Percentiles rank a stretch among this genome's conserved stretches.
Conservation (phyloP, 2,113 vertebrate species). For the Nettapus auritus region DNA sequence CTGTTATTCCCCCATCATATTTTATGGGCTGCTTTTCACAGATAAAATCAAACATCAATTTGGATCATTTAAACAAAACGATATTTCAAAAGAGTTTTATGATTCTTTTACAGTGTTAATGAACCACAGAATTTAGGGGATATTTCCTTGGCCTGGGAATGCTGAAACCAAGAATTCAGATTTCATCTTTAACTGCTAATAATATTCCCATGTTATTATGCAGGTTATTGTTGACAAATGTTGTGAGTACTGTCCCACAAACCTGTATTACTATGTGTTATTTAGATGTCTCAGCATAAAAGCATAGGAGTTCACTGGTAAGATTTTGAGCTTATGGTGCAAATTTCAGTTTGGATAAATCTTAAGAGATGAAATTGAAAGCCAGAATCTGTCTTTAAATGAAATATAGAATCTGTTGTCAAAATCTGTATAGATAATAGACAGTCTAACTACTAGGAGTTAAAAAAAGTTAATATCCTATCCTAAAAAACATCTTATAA, state of each 20-base stretch:
- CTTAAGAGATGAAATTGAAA: not conserved
- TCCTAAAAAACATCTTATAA: not conserved
- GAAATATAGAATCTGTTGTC: not conserved
- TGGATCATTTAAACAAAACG: not conserved
- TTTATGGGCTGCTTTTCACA: not conserved
- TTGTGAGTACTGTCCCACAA: not conserved
- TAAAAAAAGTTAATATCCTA: not conserved
- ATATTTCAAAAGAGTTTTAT: not conserved
- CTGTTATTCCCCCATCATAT: not conserved
- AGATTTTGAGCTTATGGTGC: not conserved
- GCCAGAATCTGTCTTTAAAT: not conserved
- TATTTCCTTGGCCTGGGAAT: not conserved
- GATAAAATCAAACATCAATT: not conserved
- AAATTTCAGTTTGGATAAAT: not conserved
- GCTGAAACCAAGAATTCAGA: not conserved
- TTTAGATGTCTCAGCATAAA: not conserved
- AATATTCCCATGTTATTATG: not conserved
- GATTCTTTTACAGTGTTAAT: not conserved
- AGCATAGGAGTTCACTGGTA: not conserved
- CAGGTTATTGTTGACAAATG: not conserved
- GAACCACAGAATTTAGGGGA: not conserved
- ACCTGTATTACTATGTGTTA: not conserved
- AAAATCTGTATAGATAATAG: not conserved
- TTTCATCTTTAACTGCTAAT: not conserved
- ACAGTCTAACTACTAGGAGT: not conserved